Evolutionary conservation across 2,113 vertebrate species (phyloP).

Genomic region (Vidua macroura): DNA sequence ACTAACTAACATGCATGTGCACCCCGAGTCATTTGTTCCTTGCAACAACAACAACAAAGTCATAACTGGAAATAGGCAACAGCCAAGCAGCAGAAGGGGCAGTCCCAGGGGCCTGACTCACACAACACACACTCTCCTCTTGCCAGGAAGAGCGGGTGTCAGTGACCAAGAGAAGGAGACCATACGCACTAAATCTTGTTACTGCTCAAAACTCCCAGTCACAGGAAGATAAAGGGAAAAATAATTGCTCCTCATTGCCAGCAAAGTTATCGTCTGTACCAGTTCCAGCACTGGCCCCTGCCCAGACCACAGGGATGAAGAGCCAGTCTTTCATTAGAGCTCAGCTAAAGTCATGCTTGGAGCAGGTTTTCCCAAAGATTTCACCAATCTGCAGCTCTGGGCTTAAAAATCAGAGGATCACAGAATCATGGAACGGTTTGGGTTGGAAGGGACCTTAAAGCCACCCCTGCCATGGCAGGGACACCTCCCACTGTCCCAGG

Average conservation of each 20-base stretch:
- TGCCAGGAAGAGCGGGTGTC: constrained; percentile 32
- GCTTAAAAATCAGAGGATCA: neutral
- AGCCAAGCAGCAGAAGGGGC: constrained; percentile 48
- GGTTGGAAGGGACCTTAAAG: neutral
- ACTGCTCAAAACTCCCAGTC: neutral
- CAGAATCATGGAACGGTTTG: neutral
- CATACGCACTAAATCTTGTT: neutral
- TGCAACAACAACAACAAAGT: neutral
- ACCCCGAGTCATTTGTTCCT: neutral
- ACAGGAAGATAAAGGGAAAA: constrained; percentile 40
- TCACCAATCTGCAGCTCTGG: neutral
- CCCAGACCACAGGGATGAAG: constrained; percentile 15
- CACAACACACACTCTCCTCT: neutral
- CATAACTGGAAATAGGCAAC: neutral
- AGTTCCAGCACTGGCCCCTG: constrained; percentile 37
- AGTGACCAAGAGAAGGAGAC: constrained; percentile 13
- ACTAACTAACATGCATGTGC: constrained; percentile 53
- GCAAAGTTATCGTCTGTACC: neutral
- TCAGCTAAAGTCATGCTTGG: neutral
- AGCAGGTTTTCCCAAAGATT: neutral
- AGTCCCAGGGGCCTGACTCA: constrained; percentile 58
- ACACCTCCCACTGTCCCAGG: neutral
- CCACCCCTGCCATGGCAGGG: neutral
- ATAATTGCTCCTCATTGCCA: constrained; percentile 16
- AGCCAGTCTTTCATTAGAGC: neutral